A percentile compares a stretch with the other conserved stretches of the same genome.
Conservation (phyloP, 2,797 vertebrate genomes). For the Gymnodraco acuticeps region DNA sequence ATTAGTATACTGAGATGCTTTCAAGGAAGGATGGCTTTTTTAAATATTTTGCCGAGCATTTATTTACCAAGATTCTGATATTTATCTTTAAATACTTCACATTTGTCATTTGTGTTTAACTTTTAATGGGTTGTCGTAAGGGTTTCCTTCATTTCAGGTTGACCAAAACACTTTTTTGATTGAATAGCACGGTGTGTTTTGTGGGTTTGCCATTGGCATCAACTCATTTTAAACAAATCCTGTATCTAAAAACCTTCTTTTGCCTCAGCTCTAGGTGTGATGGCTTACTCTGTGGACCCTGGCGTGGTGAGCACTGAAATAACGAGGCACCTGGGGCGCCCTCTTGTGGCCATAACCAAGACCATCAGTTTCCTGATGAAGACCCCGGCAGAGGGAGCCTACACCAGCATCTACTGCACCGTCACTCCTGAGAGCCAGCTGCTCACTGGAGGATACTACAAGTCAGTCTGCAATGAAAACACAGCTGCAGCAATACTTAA, state of each 20-base stretch:
- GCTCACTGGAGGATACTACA: constrained; percentile 79
- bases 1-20: neutral
- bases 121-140: neutral
- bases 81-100: neutral
- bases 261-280: constrained; percentile 75
- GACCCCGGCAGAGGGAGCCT: constrained; percentile 81
- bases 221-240: neutral
- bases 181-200: neutral
- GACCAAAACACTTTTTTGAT: neutral
- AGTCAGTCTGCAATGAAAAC: constrained; percentile 59
- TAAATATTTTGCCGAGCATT: neutral
- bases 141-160: neutral
- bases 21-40: neutral
- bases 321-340: constrained; percentile 61
- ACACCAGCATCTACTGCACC: constrained; percentile 76
- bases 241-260: neutral
- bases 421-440: constrained; percentile 77
- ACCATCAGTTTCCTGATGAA: constrained; percentile 63
- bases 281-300: constrained; percentile 77
- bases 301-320: constrained; percentile 77
- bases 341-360: constrained; percentile 58
- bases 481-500: neutral
- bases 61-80: neutral
- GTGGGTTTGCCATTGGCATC: neutral
- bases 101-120: neutral